Base-by-base conservation (phyloP, 2,888 invertebrate species). In the Brassicogethes aeneus region DNA sequence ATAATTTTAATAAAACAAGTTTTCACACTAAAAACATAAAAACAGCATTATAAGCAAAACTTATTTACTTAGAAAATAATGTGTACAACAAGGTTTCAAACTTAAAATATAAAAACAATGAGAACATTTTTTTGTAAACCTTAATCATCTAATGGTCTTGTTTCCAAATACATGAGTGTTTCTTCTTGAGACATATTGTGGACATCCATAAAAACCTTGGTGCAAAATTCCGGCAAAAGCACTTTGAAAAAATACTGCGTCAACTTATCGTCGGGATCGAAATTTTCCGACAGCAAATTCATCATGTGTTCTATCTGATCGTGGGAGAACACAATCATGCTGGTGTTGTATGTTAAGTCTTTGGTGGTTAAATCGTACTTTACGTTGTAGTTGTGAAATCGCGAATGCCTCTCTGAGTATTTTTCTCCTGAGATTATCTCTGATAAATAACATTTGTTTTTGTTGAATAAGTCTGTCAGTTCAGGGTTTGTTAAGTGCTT, bases 221-320 rank as follows among this genome's bases (percentile, higher is more conserved):
- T 41, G 44, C 65, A 65, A 7, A 63, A 40, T 43, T 64, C 62
- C 1, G 63, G 63, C 39, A 64, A 43, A 39, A 65, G 43, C 3
- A 63, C 64, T 49, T 61, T 54, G 45, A 62, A 61, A 40, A 59
- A 61, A 52, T 63, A 63, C 17, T 51, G 47, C 14, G 49, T 54
- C 29, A 44, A 43, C n/a, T 42, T 48, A 46, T 47, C 52, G 12
- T 45, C 44, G 12, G 46, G 43, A 41, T 57, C 58, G 45, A 61
- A 62, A 16, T 51, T 36, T 2, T 53, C 33, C 14, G 47, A 45
- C 36, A 63, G 50, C 13, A 57, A 43, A 16, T 43, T 34, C 2
- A 59, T 39, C 40, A 65, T 46, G 17, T 47, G 35, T 29, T 58
- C 47, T 30, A 56, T 54, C 37, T 65, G 65, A 3, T 62, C 56